Percentiles rank a stretch among this genome's conserved stretches.
Evolutionary conservation across 92 coral and sea anemone genomes (phyloP).

Genomic region (Heliopora coerulea): DNA sequence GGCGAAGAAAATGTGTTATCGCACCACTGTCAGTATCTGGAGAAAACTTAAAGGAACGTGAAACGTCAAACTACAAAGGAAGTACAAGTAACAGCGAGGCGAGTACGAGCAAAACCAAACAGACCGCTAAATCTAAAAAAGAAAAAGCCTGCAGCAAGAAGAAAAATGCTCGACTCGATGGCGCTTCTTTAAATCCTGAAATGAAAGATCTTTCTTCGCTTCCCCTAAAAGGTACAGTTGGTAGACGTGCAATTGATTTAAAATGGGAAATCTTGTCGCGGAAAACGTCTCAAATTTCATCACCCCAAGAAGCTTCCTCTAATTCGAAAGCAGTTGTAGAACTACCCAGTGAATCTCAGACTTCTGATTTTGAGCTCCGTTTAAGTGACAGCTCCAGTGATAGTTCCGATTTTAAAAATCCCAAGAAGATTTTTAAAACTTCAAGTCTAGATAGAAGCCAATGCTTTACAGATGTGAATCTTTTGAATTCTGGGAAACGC

Average conservation of each 20-base stretch:
- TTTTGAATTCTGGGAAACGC: background rate
- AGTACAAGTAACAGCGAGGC: background rate
- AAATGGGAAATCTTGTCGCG: background rate
- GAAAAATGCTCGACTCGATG: background rate
- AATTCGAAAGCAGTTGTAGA: background rate
- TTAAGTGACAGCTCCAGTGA: slow-evolving; percentile 32
- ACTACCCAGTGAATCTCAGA: slow-evolving; percentile 26
- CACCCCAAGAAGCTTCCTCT: background rate
- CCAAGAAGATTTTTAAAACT: background rate
- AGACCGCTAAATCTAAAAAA: background rate
- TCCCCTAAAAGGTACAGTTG: background rate
- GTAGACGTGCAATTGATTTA: background rate
- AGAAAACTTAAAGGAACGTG: slow-evolving; percentile 1
- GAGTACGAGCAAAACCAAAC: background rate
- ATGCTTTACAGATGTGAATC: background rate
- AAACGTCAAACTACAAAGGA: background rate
- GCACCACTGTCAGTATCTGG: background rate
- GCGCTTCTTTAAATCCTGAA: background rate
- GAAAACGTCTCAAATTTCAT: background rate
- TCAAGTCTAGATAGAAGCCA: background rate
- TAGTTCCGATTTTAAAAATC: slow-evolving; percentile 7
- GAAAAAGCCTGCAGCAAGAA: background rate
- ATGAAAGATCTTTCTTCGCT: background rate
- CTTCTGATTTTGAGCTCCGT: slow-evolving; percentile 39
- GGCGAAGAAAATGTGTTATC: slow-evolving; percentile 2